A percentile compares a stretch with the other conserved stretches of the same genome.
Conservation (phyloP, 2,888 invertebrate species). For the Serripes groenlandicus region DNA sequence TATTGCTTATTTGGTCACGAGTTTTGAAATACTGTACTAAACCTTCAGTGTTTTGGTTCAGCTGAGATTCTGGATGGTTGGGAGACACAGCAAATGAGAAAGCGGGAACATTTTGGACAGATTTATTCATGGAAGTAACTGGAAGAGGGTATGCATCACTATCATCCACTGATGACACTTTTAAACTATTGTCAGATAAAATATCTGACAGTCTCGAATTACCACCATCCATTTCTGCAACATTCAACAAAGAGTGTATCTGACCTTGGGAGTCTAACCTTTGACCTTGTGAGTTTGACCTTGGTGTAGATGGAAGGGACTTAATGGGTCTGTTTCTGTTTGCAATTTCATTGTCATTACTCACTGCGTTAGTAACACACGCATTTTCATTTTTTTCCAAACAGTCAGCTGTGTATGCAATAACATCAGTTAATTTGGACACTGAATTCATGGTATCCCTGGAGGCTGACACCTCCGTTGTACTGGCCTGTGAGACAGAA, state of each 20-base stretch:
- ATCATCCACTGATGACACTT: slow-evolving; percentile 59
- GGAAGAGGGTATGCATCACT: slow-evolving; percentile 5
- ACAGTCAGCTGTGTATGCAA: slow-evolving; percentile 67
- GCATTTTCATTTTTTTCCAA: slow-evolving; percentile 52
- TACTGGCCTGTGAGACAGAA: not conserved
- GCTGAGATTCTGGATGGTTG: slow-evolving; percentile 20
- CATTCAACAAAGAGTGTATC: not conserved
- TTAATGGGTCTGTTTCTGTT: not conserved
- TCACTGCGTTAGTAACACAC: not conserved
- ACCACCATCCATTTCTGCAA: slow-evolving; percentile 6
- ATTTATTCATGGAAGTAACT: not conserved
- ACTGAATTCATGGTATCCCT: slow-evolving; percentile 28
- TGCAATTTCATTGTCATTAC: not conserved
- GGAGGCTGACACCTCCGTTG: not conserved
- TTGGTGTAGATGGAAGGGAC: slow-evolving; percentile 2
- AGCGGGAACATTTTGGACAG: slow-evolving; percentile 6
- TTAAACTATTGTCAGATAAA: slow-evolving; percentile 34
- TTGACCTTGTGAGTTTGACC: not conserved
- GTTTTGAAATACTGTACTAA: slow-evolving; percentile 64
- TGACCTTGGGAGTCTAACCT: not conserved
- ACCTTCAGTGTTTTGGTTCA: slow-evolving; percentile 47
- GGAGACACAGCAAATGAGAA: slow-evolving; percentile 43
- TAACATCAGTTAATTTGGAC: slow-evolving; percentile 58
- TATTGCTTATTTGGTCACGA: slow-evolving; percentile 42
- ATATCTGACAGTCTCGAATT: slow-evolving; percentile 11